These are phyloP conservation scores for Amblyraja radiata DNA, from an alignment of 2,797 vertebrate genomes.

Conservation along the genomic window DNA sequence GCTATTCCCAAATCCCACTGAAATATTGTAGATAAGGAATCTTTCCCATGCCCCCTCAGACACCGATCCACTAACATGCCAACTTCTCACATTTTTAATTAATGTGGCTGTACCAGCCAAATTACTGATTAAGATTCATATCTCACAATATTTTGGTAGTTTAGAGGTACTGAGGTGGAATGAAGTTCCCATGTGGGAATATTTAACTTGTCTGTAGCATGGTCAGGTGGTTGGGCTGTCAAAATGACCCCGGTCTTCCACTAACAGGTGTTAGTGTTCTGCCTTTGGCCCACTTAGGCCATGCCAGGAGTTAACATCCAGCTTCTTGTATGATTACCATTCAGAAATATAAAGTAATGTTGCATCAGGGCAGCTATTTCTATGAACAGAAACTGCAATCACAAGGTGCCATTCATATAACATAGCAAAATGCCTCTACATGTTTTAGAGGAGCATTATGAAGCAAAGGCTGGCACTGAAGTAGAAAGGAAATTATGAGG, in stretches of 20 bases:
- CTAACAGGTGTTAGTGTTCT: not conserved
- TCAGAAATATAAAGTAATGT: not conserved
- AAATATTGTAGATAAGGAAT: not conserved
- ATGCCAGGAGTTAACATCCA: not conserved
- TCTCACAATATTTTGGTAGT: not conserved
- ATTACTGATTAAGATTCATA: not conserved
- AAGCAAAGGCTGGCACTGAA: no score
- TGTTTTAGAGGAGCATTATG: no score
- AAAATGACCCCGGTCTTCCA: not conserved
- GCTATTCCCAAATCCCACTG: not conserved
- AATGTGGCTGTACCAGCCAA: no score
- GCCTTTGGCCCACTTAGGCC: not conserved
- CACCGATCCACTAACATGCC: not conserved
- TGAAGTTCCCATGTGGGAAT: not conserved
- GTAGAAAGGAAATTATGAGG: no score
- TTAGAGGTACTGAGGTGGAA: not conserved
- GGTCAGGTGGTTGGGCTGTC: not conserved
- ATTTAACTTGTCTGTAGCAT: not conserved
- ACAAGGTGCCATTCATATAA: no score
- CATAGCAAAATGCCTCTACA: no score
- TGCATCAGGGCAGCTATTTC: no score
- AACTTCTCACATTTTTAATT: not conserved
- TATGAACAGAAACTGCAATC: no score
- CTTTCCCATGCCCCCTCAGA: no score
- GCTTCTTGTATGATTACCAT: not conserved